Base-by-base conservation (phyloP, 2,888 invertebrate genomes). In the Cordilura impudica region DNA sequence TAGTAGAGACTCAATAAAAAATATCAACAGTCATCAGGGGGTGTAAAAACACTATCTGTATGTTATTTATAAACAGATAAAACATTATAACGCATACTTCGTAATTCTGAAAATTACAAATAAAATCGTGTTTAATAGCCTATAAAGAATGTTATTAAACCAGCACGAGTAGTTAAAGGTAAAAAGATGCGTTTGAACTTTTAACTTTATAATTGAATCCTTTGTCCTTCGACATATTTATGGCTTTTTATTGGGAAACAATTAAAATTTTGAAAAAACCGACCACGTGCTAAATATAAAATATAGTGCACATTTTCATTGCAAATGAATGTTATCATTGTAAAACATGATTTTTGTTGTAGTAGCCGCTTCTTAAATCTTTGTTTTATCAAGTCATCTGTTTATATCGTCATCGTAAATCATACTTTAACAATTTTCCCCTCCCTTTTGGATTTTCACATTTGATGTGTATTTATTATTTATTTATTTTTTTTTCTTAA, bases 71-170 rank as follows among this genome's bases (percentile, higher is more conserved):
- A 39, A 18, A 29, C 0, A 14, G 35, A 29, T 43, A 21, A 73
- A 51, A 69, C 58, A 53, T 60, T 63, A 75, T 53, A 21, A 66
- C 54, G 61, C 61, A 63, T 71, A 63, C 29, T 12, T 61, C 10
- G 54, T 70, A 61, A 23, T 43, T 39, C 18, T 31, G 10, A n/a
- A 58, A 70, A 71, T 49, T 60, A 23, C 51, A 75, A 76, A 43
- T 70, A 39, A 35, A 39, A 70, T 74, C 78, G 82, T 85, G 87
- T 82, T 87, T 83, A 86, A 87, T 87, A 86, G 83, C 83, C 85
- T 84, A 81, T 84, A 81, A 87, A 86, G 85, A 83, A 83, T 78
- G 66, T 60, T 58, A 56, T 18, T 29, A 58, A 66, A 51, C 63
- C 63, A 66, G 66, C 71, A 75, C 43, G 69, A 78, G 65, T 70